Percentiles rank a stretch among this genome's conserved stretches.
Conservation (phyloP, 2,113 vertebrate species). For the Phycodurus eques region DNA sequence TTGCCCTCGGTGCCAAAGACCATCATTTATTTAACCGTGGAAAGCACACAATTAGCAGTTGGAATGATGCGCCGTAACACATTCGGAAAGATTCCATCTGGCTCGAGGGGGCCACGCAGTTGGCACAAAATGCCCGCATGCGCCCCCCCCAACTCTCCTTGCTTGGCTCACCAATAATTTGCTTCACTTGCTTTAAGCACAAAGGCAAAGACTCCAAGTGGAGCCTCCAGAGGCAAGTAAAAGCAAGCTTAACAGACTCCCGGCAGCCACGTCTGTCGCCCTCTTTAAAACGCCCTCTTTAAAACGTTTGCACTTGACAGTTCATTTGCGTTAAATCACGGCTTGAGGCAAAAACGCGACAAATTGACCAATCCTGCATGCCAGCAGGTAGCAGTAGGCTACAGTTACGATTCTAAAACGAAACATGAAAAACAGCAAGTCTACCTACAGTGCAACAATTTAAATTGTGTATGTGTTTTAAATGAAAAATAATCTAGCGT, state of each 20-base stretch:
- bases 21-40: not conserved
- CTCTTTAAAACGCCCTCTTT: not conserved
- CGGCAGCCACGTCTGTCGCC: conserved; percentile 1
- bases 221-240: conserved; percentile 2
- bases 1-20: conserved; percentile 6
- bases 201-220: not conserved
- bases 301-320: not conserved
- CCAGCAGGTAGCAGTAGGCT: not conserved
- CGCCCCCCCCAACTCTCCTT: not conserved
- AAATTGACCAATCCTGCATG: not conserved
- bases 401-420: not conserved
- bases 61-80: not conserved
- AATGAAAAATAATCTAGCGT: not conserved
- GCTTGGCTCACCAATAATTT: conserved; percentile 24
- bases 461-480: not conserved
- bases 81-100: conserved; percentile 22
- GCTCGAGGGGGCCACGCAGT: conserved; percentile 18
- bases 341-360: not conserved
- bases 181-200: conserved; percentile 14
- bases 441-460: too few relatives aligned
- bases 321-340: not conserved
- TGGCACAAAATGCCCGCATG: conserved; percentile 9
- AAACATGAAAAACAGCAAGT: not conserved
- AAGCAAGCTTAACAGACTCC: not conserved
- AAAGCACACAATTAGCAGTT: not conserved